These are phyloP conservation scores for Catamblyrhynchus diadema DNA, from an alignment of 2,797 vertebrate genomes.

Conservation along the genomic window DNA sequence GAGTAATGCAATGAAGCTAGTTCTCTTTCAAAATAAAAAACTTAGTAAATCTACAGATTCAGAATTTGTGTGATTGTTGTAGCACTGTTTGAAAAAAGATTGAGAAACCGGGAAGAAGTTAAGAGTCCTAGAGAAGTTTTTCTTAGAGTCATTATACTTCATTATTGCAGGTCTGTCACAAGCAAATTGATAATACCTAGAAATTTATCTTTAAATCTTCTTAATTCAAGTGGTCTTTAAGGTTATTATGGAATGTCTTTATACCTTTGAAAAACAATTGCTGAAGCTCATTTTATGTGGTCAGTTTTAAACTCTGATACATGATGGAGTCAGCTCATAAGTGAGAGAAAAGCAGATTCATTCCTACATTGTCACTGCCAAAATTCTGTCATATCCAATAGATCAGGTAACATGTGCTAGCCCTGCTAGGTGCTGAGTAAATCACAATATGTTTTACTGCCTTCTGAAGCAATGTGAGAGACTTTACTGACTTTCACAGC, in stretches of 20 bases:
- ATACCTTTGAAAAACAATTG: neutral
- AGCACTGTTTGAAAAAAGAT: neutral
- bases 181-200: neutral
- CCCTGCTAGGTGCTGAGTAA: neutral
- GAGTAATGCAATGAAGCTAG: neutral
- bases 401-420: neutral
- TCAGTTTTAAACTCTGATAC: neutral
- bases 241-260: neutral
- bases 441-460: neutral
- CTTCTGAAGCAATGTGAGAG: neutral
- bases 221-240: neutral
- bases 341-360: neutral
- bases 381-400: neutral
- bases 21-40: slow-evolving; percentile 19
- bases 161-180: neutral
- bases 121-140: neutral
- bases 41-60: neutral
- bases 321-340: neutral
- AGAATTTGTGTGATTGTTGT: neutral
- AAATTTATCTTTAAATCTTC: neutral
- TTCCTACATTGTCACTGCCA: neutral
- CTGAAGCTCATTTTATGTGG: neutral
- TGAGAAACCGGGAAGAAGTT: neutral
- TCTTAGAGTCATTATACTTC: neutral
- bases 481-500: neutral